These are phyloP conservation scores for Clarias macrocephalus DNA, from an alignment of 2,113 vertebrate genomes.

Conservation along the genomic window DNA sequence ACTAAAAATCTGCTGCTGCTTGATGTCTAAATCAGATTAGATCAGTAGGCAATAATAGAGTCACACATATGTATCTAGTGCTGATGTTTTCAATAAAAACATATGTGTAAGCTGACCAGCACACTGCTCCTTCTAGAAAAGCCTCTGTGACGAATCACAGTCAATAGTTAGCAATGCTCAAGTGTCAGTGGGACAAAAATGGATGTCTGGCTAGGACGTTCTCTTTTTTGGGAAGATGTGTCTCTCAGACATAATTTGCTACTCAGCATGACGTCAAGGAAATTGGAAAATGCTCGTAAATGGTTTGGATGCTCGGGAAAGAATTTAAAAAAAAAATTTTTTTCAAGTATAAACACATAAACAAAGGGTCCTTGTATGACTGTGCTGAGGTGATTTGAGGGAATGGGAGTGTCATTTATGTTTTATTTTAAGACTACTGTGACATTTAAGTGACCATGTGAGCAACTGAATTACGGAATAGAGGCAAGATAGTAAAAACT, in stretches of 20 bases:
- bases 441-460: conserved; percentile 40
- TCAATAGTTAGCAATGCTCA: conserved; percentile 28
- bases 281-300: neutral
- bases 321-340: too few species aligned
- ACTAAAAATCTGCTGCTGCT: conserved; percentile 1
- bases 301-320: neutral
- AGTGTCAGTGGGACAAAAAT: conserved; percentile 51
- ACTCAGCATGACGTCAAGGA: neutral
- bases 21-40: neutral
- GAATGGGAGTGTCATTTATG: neutral
- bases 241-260: neutral
- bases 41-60: conserved; percentile 45
- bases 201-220: conserved; percentile 3
- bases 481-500: neutral
- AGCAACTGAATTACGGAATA: conserved; percentile 3
- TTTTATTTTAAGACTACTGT: conserved; percentile 53
- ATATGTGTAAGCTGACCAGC: conserved; percentile 13
- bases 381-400: conserved; percentile 8
- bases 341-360: neutral
- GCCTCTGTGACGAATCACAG: neutral
- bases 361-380: conserved; percentile 9
- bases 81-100: conserved; percentile 3
- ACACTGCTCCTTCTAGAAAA: conserved; percentile 47
- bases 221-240: neutral
- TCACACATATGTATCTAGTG: conserved; percentile 6